These are phyloP conservation scores for Amblyopsis hoosieri DNA, from an alignment of 2,797 vertebrate species.

Conservation along the genomic window DNA sequence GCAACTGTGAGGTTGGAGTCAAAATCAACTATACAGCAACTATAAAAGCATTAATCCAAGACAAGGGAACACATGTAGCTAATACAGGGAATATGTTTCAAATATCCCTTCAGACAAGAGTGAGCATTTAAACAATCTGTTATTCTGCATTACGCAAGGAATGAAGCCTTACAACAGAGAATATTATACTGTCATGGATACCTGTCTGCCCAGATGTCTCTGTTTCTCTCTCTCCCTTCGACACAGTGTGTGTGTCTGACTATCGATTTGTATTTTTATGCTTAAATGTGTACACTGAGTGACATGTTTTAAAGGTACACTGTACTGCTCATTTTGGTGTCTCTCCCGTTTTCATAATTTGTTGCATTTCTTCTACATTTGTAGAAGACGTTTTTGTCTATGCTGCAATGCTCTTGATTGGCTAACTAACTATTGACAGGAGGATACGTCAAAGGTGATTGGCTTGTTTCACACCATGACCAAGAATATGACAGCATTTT, in stretches of 20 bases:
- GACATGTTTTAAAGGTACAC: background rate
- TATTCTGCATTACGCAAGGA: constrained; percentile 1
- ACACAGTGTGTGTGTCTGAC: background rate
- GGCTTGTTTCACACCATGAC: too few relatives aligned
- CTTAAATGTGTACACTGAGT: background rate
- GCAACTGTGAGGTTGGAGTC: too few relatives aligned
- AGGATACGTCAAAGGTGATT: too few relatives aligned
- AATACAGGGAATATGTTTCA: constrained; percentile 2
- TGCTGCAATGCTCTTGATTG: too few relatives aligned
- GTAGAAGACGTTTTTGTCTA: too few relatives aligned
- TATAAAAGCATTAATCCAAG: constrained; percentile 48
- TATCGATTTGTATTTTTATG: background rate
- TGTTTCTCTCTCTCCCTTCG: background rate
- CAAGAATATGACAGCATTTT: too few relatives aligned
- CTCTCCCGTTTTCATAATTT: too few relatives aligned
- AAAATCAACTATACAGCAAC: constrained; percentile 22
- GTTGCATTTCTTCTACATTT: too few relatives aligned
- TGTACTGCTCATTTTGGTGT: too few relatives aligned
- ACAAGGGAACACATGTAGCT: constrained; percentile 20
- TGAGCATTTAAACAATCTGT: constrained; percentile 17
- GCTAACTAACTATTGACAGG: too few relatives aligned
- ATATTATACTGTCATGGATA: constrained; percentile 31
- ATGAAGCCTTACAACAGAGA: constrained; percentile 12
- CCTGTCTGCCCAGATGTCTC: constrained; percentile 1
- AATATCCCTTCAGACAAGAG: constrained; percentile 23